A percentile compares a stretch with the other conserved stretches of the same genome.
Evolutionary conservation across 2,113 vertebrate species (phyloP).

Genomic region (Chionodraco myersi): DNA sequence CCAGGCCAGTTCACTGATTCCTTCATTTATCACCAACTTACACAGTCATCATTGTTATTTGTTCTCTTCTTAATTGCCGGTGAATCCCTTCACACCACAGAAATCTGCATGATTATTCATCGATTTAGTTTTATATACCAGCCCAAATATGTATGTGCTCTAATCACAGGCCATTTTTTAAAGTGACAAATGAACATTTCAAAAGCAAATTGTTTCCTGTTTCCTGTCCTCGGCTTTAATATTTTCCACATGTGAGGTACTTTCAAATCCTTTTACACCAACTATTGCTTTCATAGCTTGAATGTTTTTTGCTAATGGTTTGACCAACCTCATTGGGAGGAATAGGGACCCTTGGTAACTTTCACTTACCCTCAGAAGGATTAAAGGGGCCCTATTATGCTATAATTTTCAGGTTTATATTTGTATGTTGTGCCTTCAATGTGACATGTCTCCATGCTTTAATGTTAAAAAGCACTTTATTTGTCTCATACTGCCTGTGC

Average conservation of each 20-base stretch:
- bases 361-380: no score
- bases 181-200: conserved; percentile 20
- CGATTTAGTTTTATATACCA: conserved; percentile 54
- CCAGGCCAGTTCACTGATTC: not conserved
- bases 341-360: no score
- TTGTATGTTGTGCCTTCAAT: no score
- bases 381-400: no score
- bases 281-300: not conserved
- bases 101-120: conserved; percentile 58
- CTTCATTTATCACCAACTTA: conserved; percentile 50
- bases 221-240: not conserved
- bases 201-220: not conserved
- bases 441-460: no score
- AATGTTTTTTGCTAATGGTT: not conserved
- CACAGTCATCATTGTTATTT: conserved; percentile 44
- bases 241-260: not conserved
- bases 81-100: conserved; percentile 57
- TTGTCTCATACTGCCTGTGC: no score
- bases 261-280: not conserved
- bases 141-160: not conserved
- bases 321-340: not conserved
- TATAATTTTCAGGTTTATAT: no score
- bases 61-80: conserved; percentile 17
- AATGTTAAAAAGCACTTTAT: no score
- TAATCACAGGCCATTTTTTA: conserved; percentile 8